phyloP scores from a whole-genome alignment of 2,113 vertebrate genomes.

The Rana temporaria region DNA sequence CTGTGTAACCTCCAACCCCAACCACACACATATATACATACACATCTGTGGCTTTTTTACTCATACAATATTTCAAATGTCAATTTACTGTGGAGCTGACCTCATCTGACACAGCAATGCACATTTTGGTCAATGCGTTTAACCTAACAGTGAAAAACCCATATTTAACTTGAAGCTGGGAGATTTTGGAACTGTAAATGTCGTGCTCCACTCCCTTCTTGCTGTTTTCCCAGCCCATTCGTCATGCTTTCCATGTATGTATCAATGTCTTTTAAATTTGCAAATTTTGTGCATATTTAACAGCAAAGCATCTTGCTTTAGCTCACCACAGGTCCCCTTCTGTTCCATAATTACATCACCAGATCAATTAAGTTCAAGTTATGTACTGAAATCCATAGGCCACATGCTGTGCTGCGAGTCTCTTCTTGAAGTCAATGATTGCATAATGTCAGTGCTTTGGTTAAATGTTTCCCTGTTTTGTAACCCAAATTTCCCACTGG shows the following conservation, averaged over 20 bases:
- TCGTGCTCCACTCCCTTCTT: constrained; percentile 1
- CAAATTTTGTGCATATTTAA: constrained; percentile 14
- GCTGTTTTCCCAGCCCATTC: background rate
- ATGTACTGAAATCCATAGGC: background rate
- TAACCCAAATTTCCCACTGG: background rate
- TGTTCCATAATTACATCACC: constrained; percentile 12
- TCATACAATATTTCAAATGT: background rate
- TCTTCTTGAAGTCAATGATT: constrained; percentile 6
- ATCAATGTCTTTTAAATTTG: constrained; percentile 7
- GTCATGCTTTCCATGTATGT: constrained; percentile 14
- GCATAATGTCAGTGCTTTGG: background rate
- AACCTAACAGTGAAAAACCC: background rate
- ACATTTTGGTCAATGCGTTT: background rate
- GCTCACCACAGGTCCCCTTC: background rate
- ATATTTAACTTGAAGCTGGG: background rate
- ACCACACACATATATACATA: no score
- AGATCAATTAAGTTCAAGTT: constrained; percentile 3
- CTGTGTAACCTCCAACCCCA: no score
- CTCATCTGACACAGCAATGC: background rate
- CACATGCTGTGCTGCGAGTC: background rate
- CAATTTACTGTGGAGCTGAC: background rate
- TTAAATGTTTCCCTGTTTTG: background rate
- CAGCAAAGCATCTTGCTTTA: background rate
- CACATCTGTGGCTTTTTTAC: no score
- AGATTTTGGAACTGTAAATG: background rate